phyloP scores from a whole-genome alignment of 2,888 invertebrate genomes.

The Plebejus argus region DNA sequence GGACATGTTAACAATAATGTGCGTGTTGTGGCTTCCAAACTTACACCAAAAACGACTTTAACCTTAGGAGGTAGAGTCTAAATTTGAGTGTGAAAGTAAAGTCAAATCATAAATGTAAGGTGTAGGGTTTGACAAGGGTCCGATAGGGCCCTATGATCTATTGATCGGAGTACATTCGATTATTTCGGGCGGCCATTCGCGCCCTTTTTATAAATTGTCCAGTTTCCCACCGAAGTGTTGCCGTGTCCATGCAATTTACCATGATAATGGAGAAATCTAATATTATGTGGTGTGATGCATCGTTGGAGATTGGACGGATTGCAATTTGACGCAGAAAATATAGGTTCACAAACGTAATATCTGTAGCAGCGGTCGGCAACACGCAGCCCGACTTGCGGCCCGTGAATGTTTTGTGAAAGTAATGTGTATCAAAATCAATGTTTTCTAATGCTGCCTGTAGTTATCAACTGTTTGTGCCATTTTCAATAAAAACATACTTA shows the following conservation, averaged over 20 bases:
- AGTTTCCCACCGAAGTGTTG: neutral
- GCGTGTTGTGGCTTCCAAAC: neutral
- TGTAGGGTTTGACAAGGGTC: conserved; percentile 57
- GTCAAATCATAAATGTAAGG: conserved; percentile 41
- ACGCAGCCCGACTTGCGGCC: too few relatives aligned
- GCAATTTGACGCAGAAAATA: neutral
- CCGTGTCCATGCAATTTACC: neutral
- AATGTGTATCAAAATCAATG: too few relatives aligned
- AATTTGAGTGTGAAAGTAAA: conserved; percentile 33
- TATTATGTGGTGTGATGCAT: neutral
- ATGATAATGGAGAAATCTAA: conserved; percentile 1
- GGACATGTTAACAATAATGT: conserved; percentile 27
- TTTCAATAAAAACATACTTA: too few relatives aligned
- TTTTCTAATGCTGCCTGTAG: too few relatives aligned
- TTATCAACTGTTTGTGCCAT: too few relatives aligned
- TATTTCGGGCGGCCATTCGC: conserved; percentile 41
- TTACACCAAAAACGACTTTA: conserved; percentile 36
- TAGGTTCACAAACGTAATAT: neutral
- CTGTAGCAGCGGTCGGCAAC: too few relatives aligned
- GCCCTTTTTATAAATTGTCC: conserved; percentile 14
- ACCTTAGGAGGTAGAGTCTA: conserved; percentile 30
- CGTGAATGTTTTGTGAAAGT: too few relatives aligned
- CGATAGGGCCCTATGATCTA: conserved; percentile 44
- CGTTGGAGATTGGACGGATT: neutral
- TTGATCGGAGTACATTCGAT: conserved; percentile 44